Conservation (phyloP, 2,888 invertebrate genomes). For the Resseliella maxima region DNA sequence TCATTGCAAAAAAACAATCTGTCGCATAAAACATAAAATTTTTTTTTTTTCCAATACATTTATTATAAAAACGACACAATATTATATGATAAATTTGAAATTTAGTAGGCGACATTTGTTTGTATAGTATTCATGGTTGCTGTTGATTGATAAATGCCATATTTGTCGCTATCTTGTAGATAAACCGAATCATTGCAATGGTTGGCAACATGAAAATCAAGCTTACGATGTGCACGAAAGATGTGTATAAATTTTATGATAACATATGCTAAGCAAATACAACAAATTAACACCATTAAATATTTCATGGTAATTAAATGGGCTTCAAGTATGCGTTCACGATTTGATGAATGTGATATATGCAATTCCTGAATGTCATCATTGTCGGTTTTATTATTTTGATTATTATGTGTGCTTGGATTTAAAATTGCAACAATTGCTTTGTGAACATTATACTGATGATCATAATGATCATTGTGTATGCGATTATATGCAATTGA, state of each 20-base stretch:
- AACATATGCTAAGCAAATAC: slow-evolving; percentile 15
- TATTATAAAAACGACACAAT: too few relatives aligned
- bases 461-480: background rate
- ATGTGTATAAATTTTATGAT: slow-evolving; percentile 1
- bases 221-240: background rate
- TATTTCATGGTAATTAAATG: slow-evolving; percentile 46
- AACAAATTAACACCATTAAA: slow-evolving; percentile 14
- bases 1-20: too few relatives aligned
- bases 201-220: slow-evolving; percentile 9
- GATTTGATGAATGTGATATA: background rate
- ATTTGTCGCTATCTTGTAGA: slow-evolving; percentile 40
- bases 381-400: background rate
- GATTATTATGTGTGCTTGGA: background rate
- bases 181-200: background rate
- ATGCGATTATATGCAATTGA: background rate
- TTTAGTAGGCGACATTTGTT: slow-evolving; percentile 44
- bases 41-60: too few relatives aligned
- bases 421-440: slow-evolving; percentile 31
- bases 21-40: too few relatives aligned
- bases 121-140: slow-evolving; percentile 57
- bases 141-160: slow-evolving; percentile 56
- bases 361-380: slow-evolving; percentile 13
- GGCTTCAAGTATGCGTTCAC: background rate
- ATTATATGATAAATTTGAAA: too few relatives aligned
- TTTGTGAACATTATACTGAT: slow-evolving; percentile 33